Conservation (phyloP, 2,888 invertebrate species). For the Didymodactylos carnosus region DNA sequence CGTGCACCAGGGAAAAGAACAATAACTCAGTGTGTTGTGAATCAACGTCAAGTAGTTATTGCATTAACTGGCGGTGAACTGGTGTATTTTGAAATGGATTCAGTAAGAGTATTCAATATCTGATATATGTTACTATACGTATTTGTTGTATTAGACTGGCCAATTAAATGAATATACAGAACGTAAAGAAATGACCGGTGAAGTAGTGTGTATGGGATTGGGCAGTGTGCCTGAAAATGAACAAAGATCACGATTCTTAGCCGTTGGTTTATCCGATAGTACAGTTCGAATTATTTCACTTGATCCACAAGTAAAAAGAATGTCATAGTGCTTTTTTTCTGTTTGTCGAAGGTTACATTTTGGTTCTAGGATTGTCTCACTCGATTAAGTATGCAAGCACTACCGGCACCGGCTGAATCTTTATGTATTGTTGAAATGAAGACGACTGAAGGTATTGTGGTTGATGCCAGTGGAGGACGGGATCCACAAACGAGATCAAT, state of each 20-base stretch:
- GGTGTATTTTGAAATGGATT: constrained; percentile 98
- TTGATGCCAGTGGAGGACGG: constrained; percentile 23
- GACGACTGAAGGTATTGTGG: constrained; percentile 1
- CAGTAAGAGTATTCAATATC: constrained; percentile 35
- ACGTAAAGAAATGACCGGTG: constrained; percentile 79
- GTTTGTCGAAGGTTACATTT: no score
- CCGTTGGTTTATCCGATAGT: constrained; percentile 80
- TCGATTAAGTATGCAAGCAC: constrained; percentile 79
- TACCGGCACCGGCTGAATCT: constrained; percentile 86
- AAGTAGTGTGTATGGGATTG: constrained; percentile 93
- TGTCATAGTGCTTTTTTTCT: constrained; percentile 16
- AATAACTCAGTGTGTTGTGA: constrained; percentile 90
- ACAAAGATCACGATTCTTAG: constrained; percentile 77
- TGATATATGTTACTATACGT: constrained; percentile 36
- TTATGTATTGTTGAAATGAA: constrained; percentile 66
- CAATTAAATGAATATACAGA: constrained; percentile 95
- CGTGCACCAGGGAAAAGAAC: constrained; percentile 89
- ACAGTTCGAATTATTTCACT: constrained; percentile 90
- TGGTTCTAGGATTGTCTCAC: constrained; percentile 60
- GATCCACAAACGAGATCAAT: constrained; percentile 22
- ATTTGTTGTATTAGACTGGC: constrained; percentile 43
- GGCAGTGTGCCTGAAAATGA: constrained; percentile 85
- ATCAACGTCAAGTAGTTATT: constrained; percentile 85
- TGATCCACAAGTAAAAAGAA: constrained; percentile 45
- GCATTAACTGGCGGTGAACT: constrained; percentile 88